Base-by-base conservation (phyloP, 2,888 invertebrate species). In the Euzetes globulus region DNA sequence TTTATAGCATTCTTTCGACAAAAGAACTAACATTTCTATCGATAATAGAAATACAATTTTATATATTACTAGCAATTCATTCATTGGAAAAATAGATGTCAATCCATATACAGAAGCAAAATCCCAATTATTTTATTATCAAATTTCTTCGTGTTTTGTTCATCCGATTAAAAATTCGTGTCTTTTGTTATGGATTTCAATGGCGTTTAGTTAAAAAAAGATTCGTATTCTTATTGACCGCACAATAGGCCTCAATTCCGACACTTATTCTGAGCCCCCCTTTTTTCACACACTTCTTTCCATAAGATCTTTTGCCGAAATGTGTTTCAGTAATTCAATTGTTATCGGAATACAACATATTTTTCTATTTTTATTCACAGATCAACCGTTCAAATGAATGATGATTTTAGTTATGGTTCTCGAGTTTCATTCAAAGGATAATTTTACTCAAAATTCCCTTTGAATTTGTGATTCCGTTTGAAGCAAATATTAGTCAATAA, bases 241-340 rank as follows among this genome's bases (percentile, higher is more conserved):
- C 15, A 63, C 33, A 63, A 63, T 17, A 58, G 58, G 55, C 58
- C 58, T 27, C 29, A 58, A 63, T 63, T 63, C 27, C 63, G 63
- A 33, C 33, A 63, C 29, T 33, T 33, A 63, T 63, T 63, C 9
- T 63, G 29, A n/a, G n/a, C n/a, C n/a, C 1, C 13, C n/a, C 27
- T 63, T 33, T 63, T 33, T 25, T 50, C 17, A n/a, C 6, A 7
- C 29, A 63, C 15, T n/a, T 6, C 25, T 55, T 19, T 55, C 22
- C 6, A 55, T 22, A 55, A 22, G 55, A 17, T 33, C 5, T 63
- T 63, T 63, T n/a, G 33, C 17, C 5, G 22, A 25, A 55, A 27
- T 27, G 29, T 63, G 17, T 33, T 63, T 63, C 63, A 63, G 17
- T 63, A 63, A 63, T 63, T 63, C 63, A 63, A 63, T 63, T 63